Percentiles rank a stretch among this genome's conserved stretches.
Conservation (phyloP, 2,888 invertebrate species). For the Electrophaes corylata region DNA sequence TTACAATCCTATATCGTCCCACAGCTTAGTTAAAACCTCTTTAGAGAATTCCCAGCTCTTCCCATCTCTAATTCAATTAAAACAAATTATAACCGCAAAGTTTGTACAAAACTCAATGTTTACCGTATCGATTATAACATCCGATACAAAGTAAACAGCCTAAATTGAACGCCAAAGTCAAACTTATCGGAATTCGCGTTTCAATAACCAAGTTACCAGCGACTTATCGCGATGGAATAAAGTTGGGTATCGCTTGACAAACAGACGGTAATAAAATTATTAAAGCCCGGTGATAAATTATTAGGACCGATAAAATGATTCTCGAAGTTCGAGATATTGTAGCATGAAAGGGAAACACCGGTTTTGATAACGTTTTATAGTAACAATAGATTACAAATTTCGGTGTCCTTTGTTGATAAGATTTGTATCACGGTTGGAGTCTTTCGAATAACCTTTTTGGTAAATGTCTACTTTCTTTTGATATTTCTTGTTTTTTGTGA, state of each 20-base stretch:
- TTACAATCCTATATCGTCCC: too few relatives aligned
- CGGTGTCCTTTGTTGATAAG: neutral
- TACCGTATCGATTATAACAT: conserved; percentile 28
- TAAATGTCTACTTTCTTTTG: too few relatives aligned
- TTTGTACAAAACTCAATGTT: conserved; percentile 15
- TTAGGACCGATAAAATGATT: conserved; percentile 31
- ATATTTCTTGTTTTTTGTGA: too few relatives aligned
- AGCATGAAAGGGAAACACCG: conserved; percentile 17
- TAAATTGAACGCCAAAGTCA: conserved; percentile 28
- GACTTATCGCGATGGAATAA: conserved; percentile 19
- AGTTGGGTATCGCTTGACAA: conserved; percentile 14
- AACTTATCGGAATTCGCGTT: conserved; percentile 7
- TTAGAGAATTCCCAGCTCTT: too few relatives aligned
- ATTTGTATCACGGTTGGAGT: neutral
- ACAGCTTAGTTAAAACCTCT: too few relatives aligned
- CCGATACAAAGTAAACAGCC: conserved; percentile 29
- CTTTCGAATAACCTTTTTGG: neutral
- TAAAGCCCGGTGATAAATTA: conserved; percentile 36
- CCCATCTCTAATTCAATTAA: too few relatives aligned
- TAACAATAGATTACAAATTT: conserved; percentile 18
- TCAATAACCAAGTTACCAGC: neutral
- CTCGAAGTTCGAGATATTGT: conserved; percentile 14
- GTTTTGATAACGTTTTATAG: conserved; percentile 19
- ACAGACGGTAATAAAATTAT: conserved; percentile 35
- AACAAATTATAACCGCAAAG: conserved; percentile 14